These are phyloP conservation scores for Trachops cirrhosus DNA, from an alignment of 2,797 vertebrate genomes.

Conservation along the genomic window DNA sequence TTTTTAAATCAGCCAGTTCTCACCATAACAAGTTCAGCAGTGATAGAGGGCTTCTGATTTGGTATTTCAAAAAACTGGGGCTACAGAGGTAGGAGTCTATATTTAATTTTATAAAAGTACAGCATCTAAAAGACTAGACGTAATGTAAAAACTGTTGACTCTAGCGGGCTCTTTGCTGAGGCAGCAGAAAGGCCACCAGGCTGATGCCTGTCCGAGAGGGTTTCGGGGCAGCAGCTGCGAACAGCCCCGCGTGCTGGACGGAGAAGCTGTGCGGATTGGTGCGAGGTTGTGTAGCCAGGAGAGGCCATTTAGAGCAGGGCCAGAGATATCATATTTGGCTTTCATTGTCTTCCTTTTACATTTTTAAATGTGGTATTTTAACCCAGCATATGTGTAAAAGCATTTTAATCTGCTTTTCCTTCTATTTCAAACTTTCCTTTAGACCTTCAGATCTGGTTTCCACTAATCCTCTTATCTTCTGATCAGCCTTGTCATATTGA, in stretches of 20 bases:
- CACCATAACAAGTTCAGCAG: neutral
- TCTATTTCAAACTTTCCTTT: conserved; percentile 2
- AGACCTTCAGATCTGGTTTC: neutral
- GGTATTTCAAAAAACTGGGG: neutral
- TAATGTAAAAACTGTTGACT: neutral
- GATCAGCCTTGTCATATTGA: neutral
- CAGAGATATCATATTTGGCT: neutral
- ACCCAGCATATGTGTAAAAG: neutral
- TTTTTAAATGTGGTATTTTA: neutral
- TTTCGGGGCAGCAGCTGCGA: neutral
- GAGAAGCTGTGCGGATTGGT: neutral
- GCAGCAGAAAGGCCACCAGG: neutral
- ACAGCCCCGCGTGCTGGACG: fast-evolving
- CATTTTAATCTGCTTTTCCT: neutral
- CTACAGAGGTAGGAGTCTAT: neutral
- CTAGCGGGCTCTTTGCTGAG: neutral
- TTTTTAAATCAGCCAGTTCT: neutral
- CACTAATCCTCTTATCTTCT: neutral
- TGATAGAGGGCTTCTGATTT: neutral
- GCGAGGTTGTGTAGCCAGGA: neutral
- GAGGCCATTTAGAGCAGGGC: neutral
- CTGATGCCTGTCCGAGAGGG: fast-evolving
- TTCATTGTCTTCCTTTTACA: conserved; percentile 2
- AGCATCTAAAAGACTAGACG: neutral
- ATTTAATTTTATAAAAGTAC: neutral